Evolutionary conservation across 2,113 vertebrate species (phyloP).

Genomic region (Nothocercus nigrocapillus): DNA sequence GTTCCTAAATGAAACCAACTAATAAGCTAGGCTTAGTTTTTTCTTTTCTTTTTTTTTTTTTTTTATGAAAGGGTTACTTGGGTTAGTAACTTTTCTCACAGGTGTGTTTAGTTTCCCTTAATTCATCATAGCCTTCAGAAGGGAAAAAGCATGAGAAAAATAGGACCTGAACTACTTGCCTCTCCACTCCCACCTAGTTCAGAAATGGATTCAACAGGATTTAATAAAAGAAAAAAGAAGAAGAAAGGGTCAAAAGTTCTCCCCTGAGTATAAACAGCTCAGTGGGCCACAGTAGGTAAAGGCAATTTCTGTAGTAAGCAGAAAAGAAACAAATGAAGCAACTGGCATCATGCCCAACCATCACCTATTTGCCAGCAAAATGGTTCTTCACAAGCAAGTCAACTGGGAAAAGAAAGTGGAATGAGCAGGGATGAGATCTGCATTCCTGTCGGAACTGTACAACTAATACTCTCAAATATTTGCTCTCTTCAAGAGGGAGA

Average conservation of each 20-base stretch:
- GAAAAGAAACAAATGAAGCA: neutral
- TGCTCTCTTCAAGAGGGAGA: neutral
- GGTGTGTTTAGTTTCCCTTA: neutral
- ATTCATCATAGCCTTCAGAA: neutral
- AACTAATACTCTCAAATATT: neutral
- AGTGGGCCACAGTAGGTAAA: neutral
- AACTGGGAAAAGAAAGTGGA: neutral
- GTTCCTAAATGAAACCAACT: slow-evolving; percentile 41
- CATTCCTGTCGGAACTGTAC: neutral
- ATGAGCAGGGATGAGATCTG: neutral
- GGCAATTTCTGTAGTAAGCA: neutral
- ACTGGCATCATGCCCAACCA: neutral
- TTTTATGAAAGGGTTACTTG: neutral
- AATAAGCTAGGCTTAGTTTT: slow-evolving; percentile 46
- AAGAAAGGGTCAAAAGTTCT: neutral
- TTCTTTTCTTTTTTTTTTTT: neutral
- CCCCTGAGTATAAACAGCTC: neutral
- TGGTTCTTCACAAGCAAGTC: neutral
- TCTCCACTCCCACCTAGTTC: neutral
- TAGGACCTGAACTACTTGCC: neutral
- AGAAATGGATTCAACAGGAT: slow-evolving; percentile 14
- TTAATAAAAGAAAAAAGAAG: neutral
- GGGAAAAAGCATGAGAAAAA: neutral
- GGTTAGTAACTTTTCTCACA: slow-evolving; percentile 30
- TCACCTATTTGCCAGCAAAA: neutral